These are phyloP conservation scores for Smithornis capensis DNA, from an alignment of 2,113 vertebrate species.

Conservation along the genomic window DNA sequence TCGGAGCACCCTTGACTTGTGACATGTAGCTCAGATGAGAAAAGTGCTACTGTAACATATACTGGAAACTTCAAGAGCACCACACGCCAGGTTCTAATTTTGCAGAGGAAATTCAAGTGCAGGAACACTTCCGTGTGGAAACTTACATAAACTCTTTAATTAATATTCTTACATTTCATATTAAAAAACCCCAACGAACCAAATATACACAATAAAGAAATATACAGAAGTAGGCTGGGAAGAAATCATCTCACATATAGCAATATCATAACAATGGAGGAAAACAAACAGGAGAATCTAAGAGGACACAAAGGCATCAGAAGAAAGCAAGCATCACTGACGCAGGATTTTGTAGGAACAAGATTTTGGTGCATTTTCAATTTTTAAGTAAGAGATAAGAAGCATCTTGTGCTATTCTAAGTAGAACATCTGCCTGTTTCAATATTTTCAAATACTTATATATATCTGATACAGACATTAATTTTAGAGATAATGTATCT, in stretches of 20 bases:
- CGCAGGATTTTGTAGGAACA: not conserved
- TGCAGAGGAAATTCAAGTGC: not conserved
- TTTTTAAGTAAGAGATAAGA: not conserved
- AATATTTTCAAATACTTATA: not conserved
- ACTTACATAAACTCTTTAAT: not conserved
- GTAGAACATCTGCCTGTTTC: not conserved
- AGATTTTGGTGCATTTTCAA: not conserved
- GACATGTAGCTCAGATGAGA: not conserved
- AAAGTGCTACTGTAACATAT: not conserved
- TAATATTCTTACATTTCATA: not conserved
- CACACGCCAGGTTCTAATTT: not conserved
- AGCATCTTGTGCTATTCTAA: not conserved
- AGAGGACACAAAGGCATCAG: not conserved
- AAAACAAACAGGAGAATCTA: not conserved
- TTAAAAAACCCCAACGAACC: not conserved
- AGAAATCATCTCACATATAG: not conserved
- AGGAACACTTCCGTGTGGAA: not conserved
- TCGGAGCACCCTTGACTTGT: not conserved
- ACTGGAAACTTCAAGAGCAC: not conserved
- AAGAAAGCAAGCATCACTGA: not conserved
- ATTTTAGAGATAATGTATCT: conserved; percentile 14
- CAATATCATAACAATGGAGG: accelerated
- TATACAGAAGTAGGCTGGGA: not conserved
- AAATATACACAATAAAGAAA: not conserved
- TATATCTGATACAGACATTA: not conserved